Evolutionary conservation across 2,113 vertebrate genomes (phyloP).

Genomic region (Chaetodon trifascialis): DNA sequence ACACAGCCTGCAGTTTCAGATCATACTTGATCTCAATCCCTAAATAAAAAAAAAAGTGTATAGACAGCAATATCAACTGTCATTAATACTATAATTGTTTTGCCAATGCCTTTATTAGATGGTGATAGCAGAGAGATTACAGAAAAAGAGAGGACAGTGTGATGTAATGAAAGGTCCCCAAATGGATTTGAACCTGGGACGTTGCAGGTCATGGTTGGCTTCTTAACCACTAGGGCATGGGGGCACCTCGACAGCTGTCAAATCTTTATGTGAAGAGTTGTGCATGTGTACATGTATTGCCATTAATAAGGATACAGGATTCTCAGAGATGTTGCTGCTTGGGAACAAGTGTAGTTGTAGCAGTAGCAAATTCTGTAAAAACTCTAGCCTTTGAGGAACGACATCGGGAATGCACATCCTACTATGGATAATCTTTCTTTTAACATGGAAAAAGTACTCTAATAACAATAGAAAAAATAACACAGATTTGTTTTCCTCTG

Average conservation of each 20-base stretch:
- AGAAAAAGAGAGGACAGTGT: too few relatives aligned
- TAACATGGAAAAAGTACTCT: not conserved
- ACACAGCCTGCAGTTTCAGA: not conserved
- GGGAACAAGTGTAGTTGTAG: not conserved
- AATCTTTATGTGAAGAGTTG: not conserved
- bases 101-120: too few relatives aligned
- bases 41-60: not conserved
- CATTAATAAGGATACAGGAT: not conserved
- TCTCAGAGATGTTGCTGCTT: not conserved
- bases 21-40: not conserved
- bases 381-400: not conserved
- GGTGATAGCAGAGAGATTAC: too few relatives aligned
- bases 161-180: too few relatives aligned
- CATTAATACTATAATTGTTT: too few relatives aligned
- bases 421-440: not conserved
- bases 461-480: not conserved
- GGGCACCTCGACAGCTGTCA: not conserved
- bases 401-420: not conserved
- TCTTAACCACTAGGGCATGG: too few relatives aligned
- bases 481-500: not conserved
- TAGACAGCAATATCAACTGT: too few relatives aligned
- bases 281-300: not conserved
- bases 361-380: not conserved
- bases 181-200: too few relatives aligned
- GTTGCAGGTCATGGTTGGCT: too few relatives aligned